Conservation (phyloP, 2,113 vertebrate genomes). For the Aplodontia rufa region DNA sequence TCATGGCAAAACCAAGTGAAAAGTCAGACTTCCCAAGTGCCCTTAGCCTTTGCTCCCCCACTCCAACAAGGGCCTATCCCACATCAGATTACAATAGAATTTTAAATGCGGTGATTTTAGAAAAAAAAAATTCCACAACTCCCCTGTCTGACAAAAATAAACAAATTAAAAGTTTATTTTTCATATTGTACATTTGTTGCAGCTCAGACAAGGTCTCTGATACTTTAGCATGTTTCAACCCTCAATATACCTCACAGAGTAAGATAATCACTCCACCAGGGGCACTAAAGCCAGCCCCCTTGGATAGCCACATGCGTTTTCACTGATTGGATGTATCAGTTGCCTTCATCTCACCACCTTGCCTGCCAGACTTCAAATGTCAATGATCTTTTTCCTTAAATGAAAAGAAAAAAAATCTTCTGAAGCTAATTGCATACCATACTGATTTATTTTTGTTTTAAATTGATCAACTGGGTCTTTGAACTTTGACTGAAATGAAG, state of each 20-base stretch:
- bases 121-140: not conserved
- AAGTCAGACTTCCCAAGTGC: not conserved
- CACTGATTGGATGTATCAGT: not conserved
- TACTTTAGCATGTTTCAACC: not conserved
- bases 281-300: not conserved
- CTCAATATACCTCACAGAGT: not conserved
- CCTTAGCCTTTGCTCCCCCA: not conserved
- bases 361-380: not conserved
- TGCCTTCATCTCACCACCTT: not conserved
- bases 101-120: not conserved
- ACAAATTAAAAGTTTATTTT: not conserved
- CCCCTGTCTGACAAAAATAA: not conserved
- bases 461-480: not conserved
- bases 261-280: not conserved
- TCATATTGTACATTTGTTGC: not conserved
- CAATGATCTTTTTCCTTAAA: not conserved
- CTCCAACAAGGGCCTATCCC: not conserved
- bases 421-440: not conserved
- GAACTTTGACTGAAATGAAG: constrained; percentile 3
- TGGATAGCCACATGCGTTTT: not conserved
- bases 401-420: not conserved
- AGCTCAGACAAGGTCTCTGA: not conserved
- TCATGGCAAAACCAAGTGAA: not conserved
- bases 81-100: not conserved
- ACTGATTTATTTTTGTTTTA: not conserved